Evolutionary conservation across 2,797 vertebrate species (phyloP), one percentile per base, ranked within the genome.

Genomic region (Sebastes trivittatus): DNA sequence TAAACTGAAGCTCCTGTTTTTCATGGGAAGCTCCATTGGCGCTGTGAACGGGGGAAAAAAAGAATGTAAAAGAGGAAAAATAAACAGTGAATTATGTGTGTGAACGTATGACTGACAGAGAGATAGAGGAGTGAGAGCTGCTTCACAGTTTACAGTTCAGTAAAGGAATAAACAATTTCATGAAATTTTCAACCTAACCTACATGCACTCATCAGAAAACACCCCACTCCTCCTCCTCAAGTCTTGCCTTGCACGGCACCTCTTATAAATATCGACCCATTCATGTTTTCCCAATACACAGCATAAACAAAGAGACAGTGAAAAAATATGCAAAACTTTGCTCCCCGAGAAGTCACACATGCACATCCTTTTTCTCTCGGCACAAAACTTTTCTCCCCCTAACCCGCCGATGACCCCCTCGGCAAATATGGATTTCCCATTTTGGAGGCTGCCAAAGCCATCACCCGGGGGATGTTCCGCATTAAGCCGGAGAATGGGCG

Each of bases 381-480:
- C 87, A 90, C 88, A 94, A 95, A 95, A 95, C 93, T 95, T 96
- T 95, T 94, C 87, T 91, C 89, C 88, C 84, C 87, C 87, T 95
- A 94, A 96, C 95, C 95, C 92, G 78, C 81, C 78, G 79, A 92
- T 95, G 96, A 96, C 95, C 95, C 93, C 88, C 89, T 93, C 93
- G 63, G 95, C 94, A 93, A 96, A 95, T 94, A 95, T 95, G 95
- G 95, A 95, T 96, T 95, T 95, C 94, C 94, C 94, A 95, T 95
- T 95, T 95, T 93, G 93, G 94, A 94, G 94, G 94, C 95, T 95
- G 95, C 94, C 95, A 96, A 95, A 95, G 92, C 94, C 95, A 95
- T 95, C 95, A 95, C 96, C 95, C 95, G 54, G 94, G 95, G 95
- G 95, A 96, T 96, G 95, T 96, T 96, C 95, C 94, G 93, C 96